Evolutionary conservation across 1,140 invertebrate species (phyloP).

Genomic region (Zaprionus ornatus): DNA sequence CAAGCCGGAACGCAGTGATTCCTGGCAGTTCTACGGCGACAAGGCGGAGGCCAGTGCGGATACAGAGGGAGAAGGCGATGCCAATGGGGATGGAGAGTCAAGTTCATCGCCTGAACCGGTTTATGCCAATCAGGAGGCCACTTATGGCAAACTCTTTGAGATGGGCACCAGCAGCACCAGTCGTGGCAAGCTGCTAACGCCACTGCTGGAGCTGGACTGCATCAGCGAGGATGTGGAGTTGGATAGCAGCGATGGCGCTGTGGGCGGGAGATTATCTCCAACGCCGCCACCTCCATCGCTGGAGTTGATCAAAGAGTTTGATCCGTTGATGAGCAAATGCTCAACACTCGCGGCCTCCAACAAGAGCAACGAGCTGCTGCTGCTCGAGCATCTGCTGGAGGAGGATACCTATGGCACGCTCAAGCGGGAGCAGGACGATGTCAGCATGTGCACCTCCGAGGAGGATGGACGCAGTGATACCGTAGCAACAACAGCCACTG

Average conservation of each 20-base stretch:
- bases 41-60: constrained; percentile 23
- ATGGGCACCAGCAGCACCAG: constrained; percentile 62
- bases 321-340: constrained; percentile 67
- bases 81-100: constrained; percentile 4
- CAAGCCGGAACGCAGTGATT: constrained; percentile 76
- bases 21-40: constrained; percentile 73
- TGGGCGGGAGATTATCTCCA: constrained; percentile 40
- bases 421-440: constrained; percentile 67
- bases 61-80: neutral
- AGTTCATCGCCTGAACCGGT: constrained; percentile 67
- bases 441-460: constrained; percentile 80
- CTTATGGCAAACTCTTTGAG: constrained; percentile 78
- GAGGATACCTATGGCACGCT: constrained; percentile 80
- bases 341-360: constrained; percentile 63
- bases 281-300: constrained; percentile 17
- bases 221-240: constrained; percentile 62
- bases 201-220: constrained; percentile 51
- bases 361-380: constrained; percentile 79
- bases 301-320: constrained; percentile 79
- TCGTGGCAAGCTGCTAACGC: constrained; percentile 53
- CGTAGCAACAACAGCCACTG: neutral
- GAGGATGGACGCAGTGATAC: constrained; percentile 44
- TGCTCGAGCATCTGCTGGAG: constrained; percentile 78
- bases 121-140: constrained; percentile 79
- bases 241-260: constrained; percentile 63